phyloP scores from a whole-genome alignment of 2,888 invertebrate species.

The Pelosia muscerda region DNA sequence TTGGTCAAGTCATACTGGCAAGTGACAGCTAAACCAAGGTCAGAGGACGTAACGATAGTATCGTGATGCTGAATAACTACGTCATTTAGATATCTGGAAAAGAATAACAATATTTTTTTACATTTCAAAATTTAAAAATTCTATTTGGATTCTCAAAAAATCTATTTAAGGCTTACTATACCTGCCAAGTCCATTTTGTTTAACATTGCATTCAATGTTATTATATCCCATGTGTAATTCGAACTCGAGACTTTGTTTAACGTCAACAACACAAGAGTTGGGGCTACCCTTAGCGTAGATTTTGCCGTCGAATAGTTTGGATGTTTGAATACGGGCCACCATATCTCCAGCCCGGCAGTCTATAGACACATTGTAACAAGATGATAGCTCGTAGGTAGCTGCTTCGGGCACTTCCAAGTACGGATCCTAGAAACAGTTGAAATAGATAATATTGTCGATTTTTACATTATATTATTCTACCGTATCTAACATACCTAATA shows the following conservation, averaged over 20 bases:
- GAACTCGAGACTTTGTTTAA: constrained; percentile 95
- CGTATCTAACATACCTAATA: not conserved
- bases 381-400: constrained; percentile 96
- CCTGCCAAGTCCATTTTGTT: constrained; percentile 94
- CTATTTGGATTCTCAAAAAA: not conserved
- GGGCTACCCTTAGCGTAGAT: constrained; percentile 98
- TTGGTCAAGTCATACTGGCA: constrained; percentile 98
- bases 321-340: constrained; percentile 96
- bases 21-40: constrained; percentile 96
- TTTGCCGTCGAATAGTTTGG: constrained; percentile 97
- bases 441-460: not conserved
- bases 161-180: constrained; percentile 53
- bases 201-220: constrained; percentile 96
- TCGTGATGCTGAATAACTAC: constrained; percentile 98
- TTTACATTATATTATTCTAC: too few relatives aligned
- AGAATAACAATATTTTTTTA: constrained; percentile 25
- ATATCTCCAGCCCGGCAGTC: constrained; percentile 97
- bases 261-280: constrained; percentile 96
- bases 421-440: constrained; percentile 88
- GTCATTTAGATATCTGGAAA: constrained; percentile 92
- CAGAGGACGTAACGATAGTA: constrained; percentile 97
- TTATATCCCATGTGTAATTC: constrained; percentile 97
- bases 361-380: constrained; percentile 97
- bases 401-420: constrained; percentile 96
- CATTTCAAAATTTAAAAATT: not conserved